Conservation (phyloP, 2,888 invertebrate genomes). For the Amphipoea oculea region DNA sequence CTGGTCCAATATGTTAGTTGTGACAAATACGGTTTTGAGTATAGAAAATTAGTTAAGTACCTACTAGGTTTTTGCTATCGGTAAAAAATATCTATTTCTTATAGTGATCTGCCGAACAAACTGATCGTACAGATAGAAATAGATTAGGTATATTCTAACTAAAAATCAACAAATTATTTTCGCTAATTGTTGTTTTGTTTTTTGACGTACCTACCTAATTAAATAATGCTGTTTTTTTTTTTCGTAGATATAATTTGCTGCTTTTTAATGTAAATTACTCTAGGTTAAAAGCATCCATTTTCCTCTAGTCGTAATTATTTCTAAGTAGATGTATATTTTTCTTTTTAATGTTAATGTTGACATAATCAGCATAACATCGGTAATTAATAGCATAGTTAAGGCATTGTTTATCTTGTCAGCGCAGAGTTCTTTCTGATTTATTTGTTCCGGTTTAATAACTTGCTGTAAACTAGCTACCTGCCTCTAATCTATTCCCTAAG, state of each 20-base stretch:
- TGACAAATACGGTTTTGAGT: not conserved
- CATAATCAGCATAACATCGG: constrained; percentile 1
- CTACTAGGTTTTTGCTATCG: not conserved
- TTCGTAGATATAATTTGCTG: not conserved
- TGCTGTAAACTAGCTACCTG: not conserved
- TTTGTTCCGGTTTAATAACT: constrained; percentile 25
- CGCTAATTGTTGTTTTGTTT: not conserved
- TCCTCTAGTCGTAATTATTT: not conserved
- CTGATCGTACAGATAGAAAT: too few relatives aligned
- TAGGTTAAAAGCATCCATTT: constrained; percentile 4
- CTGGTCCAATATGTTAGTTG: not conserved
- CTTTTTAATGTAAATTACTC: not conserved
- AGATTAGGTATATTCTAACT: too few relatives aligned
- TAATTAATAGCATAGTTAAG: constrained; percentile 9
- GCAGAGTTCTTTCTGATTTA: constrained; percentile 4
- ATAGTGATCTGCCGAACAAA: too few relatives aligned
- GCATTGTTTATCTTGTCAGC: constrained; percentile 10
- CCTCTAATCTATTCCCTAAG: not conserved
- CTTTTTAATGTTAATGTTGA: not conserved
- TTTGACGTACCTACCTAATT: not conserved
- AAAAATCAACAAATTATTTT: not conserved
- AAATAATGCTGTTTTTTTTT: not conserved
- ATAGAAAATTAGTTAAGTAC: not conserved
- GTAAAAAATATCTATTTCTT: too few relatives aligned
- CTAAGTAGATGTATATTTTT: not conserved